Conservation (phyloP, 2,888 invertebrate genomes). For the Imbricaverruca yamaguchii region DNA sequence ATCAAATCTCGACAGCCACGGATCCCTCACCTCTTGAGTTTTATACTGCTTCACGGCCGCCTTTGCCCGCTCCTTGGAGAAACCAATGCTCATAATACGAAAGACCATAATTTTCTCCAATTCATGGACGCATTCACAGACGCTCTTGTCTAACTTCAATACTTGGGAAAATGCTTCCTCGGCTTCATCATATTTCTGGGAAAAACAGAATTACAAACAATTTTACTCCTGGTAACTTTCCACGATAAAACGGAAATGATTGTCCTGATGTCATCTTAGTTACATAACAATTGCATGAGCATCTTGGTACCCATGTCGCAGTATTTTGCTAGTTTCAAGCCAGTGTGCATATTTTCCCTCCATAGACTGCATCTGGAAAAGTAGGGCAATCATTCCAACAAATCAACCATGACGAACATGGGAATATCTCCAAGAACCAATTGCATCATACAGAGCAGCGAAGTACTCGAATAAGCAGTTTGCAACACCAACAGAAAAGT, state of each 20-base stretch:
- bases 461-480: too few species aligned
- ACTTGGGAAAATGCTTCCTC: conserved; percentile 45
- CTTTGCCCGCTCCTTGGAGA: conserved; percentile 24
- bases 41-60: conserved; percentile 23
- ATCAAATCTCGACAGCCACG: too few species aligned
- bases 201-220: conserved; percentile 11
- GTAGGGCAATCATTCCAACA: not conserved
- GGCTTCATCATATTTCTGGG: conserved; percentile 43
- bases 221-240: too few species aligned
- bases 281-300: not conserved
- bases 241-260: not conserved
- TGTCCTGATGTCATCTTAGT: not conserved
- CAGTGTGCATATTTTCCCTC: not conserved
- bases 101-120: conserved; percentile 41
- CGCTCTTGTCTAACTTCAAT: conserved; percentile 43
- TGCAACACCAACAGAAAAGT: too few species aligned
- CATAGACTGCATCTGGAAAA: not conserved
- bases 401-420: too few species aligned
- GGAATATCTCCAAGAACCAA: too few species aligned
- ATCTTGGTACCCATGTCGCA: not conserved
- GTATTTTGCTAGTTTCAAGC: not conserved
- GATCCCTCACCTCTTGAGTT: not conserved
- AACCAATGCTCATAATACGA: conserved; percentile 38
- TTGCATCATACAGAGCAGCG: too few species aligned
- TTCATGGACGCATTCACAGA: conserved; percentile 44